These are phyloP conservation scores for Neolamprologus fasciatus DNA, from an alignment of 2,113 vertebrate species.

Conservation along the genomic window DNA sequence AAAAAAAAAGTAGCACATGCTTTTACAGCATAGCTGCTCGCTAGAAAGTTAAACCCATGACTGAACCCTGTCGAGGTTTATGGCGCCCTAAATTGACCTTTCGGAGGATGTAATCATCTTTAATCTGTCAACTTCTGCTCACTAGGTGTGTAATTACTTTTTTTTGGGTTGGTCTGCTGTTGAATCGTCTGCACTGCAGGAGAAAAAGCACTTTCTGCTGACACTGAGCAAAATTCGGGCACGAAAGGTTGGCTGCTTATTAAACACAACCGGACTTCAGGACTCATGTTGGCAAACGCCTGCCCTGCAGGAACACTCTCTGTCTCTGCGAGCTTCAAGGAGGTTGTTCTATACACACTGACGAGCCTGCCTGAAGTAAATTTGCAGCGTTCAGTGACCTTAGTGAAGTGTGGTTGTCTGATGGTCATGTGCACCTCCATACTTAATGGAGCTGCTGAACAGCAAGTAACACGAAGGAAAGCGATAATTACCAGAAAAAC, in stretches of 20 bases:
- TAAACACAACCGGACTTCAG: not conserved
- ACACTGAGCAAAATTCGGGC: not conserved
- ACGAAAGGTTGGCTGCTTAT: not conserved
- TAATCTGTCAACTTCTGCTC: conserved; percentile 5
- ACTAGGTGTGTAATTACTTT: not conserved
- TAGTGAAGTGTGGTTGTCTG: not conserved
- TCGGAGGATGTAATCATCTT: conserved; percentile 1
- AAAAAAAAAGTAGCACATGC: not conserved
- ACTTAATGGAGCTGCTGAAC: not conserved
- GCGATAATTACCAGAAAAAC: not conserved
- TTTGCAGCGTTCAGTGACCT: not conserved
- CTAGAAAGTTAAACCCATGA: not conserved
- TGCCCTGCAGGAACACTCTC: not conserved
- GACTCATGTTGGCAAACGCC: not conserved
- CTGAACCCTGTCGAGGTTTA: not conserved
- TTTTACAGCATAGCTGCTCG: not conserved
- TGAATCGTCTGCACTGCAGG: not conserved
- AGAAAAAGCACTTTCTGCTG: not conserved
- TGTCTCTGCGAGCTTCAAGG: not conserved
- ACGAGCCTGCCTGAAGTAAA: not conserved
- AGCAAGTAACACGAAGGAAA: not conserved
- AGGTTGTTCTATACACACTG: not conserved
- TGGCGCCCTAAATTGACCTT: not conserved
- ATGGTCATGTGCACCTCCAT: not conserved
- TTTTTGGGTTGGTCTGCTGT: not conserved